Evolutionary conservation across 2,888 invertebrate species (phyloP).

Genomic region (Drosophila meridionalis): DNA sequence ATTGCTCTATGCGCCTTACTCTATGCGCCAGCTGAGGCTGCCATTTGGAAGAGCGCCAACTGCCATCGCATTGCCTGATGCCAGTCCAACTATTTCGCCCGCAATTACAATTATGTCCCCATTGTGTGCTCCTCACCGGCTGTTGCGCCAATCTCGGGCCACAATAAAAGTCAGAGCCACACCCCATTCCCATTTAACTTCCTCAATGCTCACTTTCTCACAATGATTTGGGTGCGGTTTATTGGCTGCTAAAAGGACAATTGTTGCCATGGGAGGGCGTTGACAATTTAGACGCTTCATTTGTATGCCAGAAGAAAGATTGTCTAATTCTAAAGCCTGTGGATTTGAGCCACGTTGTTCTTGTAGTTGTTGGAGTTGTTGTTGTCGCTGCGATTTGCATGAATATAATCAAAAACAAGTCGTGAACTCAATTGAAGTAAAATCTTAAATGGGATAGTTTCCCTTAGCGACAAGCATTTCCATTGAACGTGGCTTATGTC

Average conservation of each 20-base stretch:
- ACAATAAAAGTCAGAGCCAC: constrained; percentile 48
- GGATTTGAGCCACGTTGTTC: constrained; percentile 24
- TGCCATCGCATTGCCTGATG: constrained; percentile 29
- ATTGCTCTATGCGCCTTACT: not conserved
- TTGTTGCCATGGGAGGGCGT: constrained; percentile 19
- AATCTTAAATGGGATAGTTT: constrained; percentile 2
- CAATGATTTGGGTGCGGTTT: constrained; percentile 48
- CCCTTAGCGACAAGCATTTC: not conserved
- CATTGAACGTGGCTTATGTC: not conserved
- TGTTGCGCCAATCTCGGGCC: constrained; percentile 41
- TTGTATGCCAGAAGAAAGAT: constrained; percentile 54
- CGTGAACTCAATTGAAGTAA: constrained; percentile 34
- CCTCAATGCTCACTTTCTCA: constrained; percentile 32
- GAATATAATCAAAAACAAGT: constrained; percentile 23
- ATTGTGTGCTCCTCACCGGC: constrained; percentile 44
- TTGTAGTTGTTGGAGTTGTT: constrained; percentile 2
- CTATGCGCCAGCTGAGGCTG: constrained; percentile 24
- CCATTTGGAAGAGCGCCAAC: constrained; percentile 53
- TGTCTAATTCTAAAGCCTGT: constrained; percentile 48
- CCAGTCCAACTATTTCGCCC: constrained; percentile 45
- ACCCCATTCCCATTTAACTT: constrained; percentile 21
- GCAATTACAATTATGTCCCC: constrained; percentile 51
- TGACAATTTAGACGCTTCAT: constrained; percentile 55
- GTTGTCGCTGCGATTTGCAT: constrained; percentile 5
- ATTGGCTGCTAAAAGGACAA: constrained; percentile 62